Conservation (phyloP, 2,888 invertebrate genomes). For the Toxonevra muliebris region DNA sequence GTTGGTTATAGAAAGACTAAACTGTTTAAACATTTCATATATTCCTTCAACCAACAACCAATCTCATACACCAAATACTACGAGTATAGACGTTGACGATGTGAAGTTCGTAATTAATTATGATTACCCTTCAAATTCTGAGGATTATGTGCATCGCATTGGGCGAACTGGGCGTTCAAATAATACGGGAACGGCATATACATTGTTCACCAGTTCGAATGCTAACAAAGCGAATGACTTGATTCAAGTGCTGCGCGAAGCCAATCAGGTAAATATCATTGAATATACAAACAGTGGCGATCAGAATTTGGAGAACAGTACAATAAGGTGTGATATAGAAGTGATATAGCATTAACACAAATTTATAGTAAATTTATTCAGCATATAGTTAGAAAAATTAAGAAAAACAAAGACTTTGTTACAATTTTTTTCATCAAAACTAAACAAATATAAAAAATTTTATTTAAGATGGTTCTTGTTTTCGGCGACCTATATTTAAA, state of each 20-base stretch:
- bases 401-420: too few relatives aligned
- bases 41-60: slow-evolving; percentile 19
- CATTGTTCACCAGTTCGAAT: slow-evolving; percentile 92
- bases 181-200: slow-evolving; percentile 94
- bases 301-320: not conserved
- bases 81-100: slow-evolving; percentile 90
- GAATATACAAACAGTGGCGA: too few relatives aligned
- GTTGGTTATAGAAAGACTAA: slow-evolving; percentile 17
- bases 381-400: too few relatives aligned
- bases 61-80: slow-evolving; percentile 24
- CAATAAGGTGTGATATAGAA: too few relatives aligned
- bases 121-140: slow-evolving; percentile 96
- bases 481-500: too few relatives aligned
- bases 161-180: slow-evolving; percentile 94
- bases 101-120: slow-evolving; percentile 99
- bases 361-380: too few relatives aligned
- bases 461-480: too few relatives aligned
- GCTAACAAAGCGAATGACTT: slow-evolving; percentile 91
- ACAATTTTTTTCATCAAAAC: too few relatives aligned
- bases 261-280: slow-evolving; percentile 76
- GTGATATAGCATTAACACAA: too few relatives aligned
- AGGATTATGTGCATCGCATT: slow-evolving; percentile 94
- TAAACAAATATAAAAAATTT: too few relatives aligned
- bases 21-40: slow-evolving; percentile 22
- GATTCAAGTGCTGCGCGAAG: slow-evolving; percentile 90